These are phyloP conservation scores for Pedetes capensis DNA, from an alignment of 2,113 vertebrate species.

Conservation along the genomic window DNA sequence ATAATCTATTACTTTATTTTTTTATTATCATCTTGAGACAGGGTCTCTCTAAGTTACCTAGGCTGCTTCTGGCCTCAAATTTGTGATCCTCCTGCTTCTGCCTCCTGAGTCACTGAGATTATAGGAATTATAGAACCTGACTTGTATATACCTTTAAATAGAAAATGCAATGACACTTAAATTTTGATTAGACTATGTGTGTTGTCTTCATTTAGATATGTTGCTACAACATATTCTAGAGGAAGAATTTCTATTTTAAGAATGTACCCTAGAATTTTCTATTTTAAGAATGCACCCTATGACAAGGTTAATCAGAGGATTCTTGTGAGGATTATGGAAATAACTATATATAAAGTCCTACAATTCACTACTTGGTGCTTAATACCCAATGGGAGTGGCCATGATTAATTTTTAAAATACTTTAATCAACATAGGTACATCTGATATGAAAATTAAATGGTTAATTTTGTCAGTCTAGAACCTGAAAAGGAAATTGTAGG, in stretches of 20 bases:
- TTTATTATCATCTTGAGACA: too few relatives aligned
- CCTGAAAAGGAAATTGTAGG: background rate
- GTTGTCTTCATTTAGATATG: background rate
- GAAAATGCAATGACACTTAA: background rate
- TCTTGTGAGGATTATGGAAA: background rate
- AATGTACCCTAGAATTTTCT: background rate
- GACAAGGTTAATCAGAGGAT: background rate
- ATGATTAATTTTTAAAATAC: constrained; percentile 2
- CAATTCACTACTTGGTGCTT: background rate
- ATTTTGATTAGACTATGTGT: background rate
- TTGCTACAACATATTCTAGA: background rate
- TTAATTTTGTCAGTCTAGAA: background rate
- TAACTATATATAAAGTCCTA: background rate
- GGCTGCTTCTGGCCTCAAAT: too few relatives aligned
- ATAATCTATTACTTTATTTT: too few relatives aligned
- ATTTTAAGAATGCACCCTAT: background rate
- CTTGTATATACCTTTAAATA: background rate
- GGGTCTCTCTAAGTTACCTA: too few relatives aligned
- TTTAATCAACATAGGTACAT: background rate
- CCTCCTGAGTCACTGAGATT: too few relatives aligned
- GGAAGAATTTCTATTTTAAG: background rate
- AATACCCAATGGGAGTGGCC: background rate
- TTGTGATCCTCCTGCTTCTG: too few relatives aligned
- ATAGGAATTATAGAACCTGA: too few relatives aligned
- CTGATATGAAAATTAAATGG: background rate